Evolutionary conservation across 2,797 vertebrate species (phyloP).

Genomic region (Odontamblyopus lacepedii): DNA sequence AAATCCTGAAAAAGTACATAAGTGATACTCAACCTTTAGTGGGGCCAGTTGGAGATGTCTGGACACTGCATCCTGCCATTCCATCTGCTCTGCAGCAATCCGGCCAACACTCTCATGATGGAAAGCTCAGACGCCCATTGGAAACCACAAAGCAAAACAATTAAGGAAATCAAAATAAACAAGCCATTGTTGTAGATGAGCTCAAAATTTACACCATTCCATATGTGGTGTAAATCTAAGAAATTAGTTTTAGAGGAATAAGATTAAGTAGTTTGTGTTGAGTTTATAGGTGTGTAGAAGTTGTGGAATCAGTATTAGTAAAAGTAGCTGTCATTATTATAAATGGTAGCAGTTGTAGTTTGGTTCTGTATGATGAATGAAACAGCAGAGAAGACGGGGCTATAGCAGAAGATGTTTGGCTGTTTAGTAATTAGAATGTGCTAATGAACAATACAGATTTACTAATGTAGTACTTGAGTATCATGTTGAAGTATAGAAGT

Average conservation of each 20-base stretch:
- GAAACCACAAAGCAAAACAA: constrained; percentile 37
- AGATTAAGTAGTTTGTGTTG: background rate
- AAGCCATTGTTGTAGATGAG: background rate
- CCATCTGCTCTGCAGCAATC: constrained; percentile 47
- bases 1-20: background rate
- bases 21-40: constrained; percentile 8
- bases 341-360: too few species aligned
- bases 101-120: constrained; percentile 25
- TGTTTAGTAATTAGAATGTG: background rate
- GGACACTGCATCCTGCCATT: constrained; percentile 50
- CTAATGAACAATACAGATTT: background rate
- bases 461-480: constrained; percentile 5
- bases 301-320: background rate
- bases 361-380: background rate
- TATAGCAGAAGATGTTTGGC: background rate
- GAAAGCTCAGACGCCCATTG: constrained; percentile 23
- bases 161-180: constrained; percentile 2
- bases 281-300: too few species aligned
- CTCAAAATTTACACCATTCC: background rate
- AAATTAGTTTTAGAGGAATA: background rate
- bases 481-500: background rate
- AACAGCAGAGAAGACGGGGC: background rate
- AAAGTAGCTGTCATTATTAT: background rate
- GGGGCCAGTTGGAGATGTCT: constrained; percentile 33
- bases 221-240: background rate